Conservation (phyloP, 2,888 invertebrate species). For the Philaethria dido region DNA sequence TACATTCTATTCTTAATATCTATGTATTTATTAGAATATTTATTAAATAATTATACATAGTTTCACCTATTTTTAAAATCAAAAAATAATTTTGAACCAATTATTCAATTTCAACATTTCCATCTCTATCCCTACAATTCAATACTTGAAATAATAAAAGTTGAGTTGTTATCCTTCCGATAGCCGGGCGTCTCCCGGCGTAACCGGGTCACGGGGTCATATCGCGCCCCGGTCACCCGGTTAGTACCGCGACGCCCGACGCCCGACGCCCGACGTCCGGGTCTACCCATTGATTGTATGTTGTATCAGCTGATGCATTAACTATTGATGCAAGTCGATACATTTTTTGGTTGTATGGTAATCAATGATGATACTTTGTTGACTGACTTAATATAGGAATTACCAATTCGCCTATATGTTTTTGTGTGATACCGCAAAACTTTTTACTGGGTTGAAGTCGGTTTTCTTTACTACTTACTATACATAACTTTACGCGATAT, state of each 20-base stretch:
- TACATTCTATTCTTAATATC: no score
- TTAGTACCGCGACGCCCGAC: no score
- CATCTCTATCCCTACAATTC: background rate
- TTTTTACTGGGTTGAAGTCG: no score
- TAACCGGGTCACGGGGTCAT: slow-evolving; percentile 74
- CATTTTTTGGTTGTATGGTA: slow-evolving; percentile 49
- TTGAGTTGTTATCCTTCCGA: slow-evolving; percentile 2
- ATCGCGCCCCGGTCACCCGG: slow-evolving; percentile 63
- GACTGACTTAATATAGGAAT: no score
- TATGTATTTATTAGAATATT: background rate
- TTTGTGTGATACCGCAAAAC: no score
- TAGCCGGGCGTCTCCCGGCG: slow-evolving; percentile 53
- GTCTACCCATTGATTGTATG: slow-evolving; percentile 64
- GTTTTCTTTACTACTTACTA: no score
- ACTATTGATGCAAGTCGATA: background rate
- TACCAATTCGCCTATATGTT: no score
- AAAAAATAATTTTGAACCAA: no score
- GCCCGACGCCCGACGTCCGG: slow-evolving; percentile 56
- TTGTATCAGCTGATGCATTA: slow-evolving; percentile 20
- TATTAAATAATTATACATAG: background rate
- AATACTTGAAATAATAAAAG: background rate
- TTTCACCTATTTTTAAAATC: no score
- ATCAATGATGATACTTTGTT: no score
- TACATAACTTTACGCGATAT: no score
- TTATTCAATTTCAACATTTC: no score